Conservation (phyloP, 2,888 invertebrate species). For the Parnassius apollo region DNA sequence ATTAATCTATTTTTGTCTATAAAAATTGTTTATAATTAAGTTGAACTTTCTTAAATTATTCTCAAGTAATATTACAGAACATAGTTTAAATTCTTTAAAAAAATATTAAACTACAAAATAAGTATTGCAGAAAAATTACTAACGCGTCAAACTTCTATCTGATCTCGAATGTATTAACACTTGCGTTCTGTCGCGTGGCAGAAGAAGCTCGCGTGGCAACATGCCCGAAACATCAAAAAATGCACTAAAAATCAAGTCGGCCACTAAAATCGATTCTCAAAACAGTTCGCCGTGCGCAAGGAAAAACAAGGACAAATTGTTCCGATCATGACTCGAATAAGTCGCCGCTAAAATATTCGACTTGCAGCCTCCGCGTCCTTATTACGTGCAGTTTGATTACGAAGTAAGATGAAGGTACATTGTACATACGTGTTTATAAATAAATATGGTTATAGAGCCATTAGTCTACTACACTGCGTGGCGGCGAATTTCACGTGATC, state of each 20-base stretch:
- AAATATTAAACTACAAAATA: not conserved
- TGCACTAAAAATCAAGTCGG: constrained; percentile 21
- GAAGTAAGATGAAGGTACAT: no score
- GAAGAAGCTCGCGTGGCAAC: constrained; percentile 20
- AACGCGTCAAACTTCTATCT: not conserved
- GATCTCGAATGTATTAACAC: not conserved
- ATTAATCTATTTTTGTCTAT: no score
- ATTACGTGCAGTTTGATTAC: constrained; percentile 21
- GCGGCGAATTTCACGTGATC: no score
- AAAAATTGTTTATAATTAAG: no score
- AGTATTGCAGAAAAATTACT: not conserved
- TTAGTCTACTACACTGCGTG: no score
- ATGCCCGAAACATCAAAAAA: constrained; percentile 18
- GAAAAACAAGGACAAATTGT: constrained; percentile 49
- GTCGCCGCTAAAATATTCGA: constrained; percentile 36
- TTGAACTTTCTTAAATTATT: no score
- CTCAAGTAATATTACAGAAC: no score
- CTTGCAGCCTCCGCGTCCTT: constrained; percentile 31
- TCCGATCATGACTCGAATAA: constrained; percentile 38
- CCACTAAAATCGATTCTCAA: constrained; percentile 40
- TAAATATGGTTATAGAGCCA: no score
- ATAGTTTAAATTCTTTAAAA: no score
- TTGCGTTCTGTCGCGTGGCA: constrained; percentile 4
- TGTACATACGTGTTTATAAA: no score
- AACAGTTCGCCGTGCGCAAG: constrained; percentile 42